Evolutionary conservation across 1,140 invertebrate species (phyloP).

Genomic region (Drosophila repleta): DNA sequence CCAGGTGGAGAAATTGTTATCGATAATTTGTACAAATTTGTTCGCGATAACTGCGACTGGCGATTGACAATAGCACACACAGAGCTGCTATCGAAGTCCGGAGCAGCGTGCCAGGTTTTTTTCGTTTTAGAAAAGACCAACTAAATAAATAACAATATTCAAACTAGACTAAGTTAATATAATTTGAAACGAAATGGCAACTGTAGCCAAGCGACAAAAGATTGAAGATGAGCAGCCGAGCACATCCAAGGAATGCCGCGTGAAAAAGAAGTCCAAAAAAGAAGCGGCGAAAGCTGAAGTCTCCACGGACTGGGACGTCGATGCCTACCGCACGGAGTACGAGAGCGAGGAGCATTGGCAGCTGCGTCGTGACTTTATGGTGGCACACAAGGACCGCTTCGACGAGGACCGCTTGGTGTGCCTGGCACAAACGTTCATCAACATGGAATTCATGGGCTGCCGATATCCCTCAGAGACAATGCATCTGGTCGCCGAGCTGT

Average conservation of each 20-base stretch:
- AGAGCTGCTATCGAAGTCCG: slow-evolving; percentile 10
- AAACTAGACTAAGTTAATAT: not conserved
- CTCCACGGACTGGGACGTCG: slow-evolving; percentile 86
- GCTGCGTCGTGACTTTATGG: slow-evolving; percentile 89
- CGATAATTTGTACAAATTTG: slow-evolving; percentile 29
- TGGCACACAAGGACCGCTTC: slow-evolving; percentile 89
- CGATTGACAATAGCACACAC: slow-evolving; percentile 21
- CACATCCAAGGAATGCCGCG: slow-evolving; percentile 6
- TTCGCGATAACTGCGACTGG: slow-evolving; percentile 23
- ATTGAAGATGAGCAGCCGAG: slow-evolving; percentile 9
- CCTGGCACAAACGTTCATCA: slow-evolving; percentile 92
- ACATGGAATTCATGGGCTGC: slow-evolving; percentile 93
- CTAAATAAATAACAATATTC: slow-evolving; percentile 13
- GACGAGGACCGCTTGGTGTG: slow-evolving; percentile 90
- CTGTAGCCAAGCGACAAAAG: slow-evolving; percentile 34
- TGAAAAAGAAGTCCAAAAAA: slow-evolving; percentile 28
- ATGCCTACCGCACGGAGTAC: slow-evolving; percentile 88
- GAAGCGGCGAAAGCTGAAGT: slow-evolving; percentile 39
- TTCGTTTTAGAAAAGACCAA: slow-evolving; percentile 12
- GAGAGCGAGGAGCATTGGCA: slow-evolving; percentile 94
- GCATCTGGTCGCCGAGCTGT: slow-evolving; percentile 89
- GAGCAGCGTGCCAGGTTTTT: slow-evolving; percentile 21
- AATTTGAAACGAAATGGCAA: slow-evolving; percentile 46
- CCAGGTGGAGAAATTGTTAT: slow-evolving; percentile 30
- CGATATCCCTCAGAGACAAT: slow-evolving; percentile 93